These are phyloP conservation scores for Drosophila ananassae DNA, from an alignment of 1,140 invertebrate genomes.

Conservation along the genomic window DNA sequence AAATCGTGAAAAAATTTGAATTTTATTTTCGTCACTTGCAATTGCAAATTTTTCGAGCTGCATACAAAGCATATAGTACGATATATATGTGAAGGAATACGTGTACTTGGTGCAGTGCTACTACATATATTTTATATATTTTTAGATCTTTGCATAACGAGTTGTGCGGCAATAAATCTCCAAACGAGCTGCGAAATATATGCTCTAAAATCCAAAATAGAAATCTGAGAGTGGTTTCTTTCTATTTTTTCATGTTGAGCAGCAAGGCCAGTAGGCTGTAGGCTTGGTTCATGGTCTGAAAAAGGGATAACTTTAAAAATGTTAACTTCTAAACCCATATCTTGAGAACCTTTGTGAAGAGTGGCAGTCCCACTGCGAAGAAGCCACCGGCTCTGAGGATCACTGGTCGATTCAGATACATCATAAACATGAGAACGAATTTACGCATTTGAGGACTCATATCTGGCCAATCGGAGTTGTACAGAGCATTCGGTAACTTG, in stretches of 20 bases:
- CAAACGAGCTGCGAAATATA: constrained; percentile 43
- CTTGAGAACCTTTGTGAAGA: constrained; percentile 65
- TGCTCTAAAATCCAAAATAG: constrained; percentile 39
- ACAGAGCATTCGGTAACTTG: constrained; percentile 38
- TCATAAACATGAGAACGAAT: constrained; percentile 47
- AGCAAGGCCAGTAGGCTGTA: constrained; percentile 67
- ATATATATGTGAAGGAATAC: constrained; percentile 18
- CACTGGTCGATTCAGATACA: constrained; percentile 56
- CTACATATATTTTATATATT: constrained; percentile 52
- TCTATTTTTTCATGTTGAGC: constrained; percentile 58
- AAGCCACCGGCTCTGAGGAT: constrained; percentile 53
- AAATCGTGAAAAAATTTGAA: constrained; percentile 14
- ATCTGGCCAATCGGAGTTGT: constrained; percentile 50
- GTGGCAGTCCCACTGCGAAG: constrained; percentile 57
- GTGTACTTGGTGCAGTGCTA: constrained; percentile 43
- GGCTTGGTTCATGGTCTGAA: constrained; percentile 69
- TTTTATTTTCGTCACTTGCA: constrained; percentile 59
- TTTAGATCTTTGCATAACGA: constrained; percentile 57
- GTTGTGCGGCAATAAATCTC: constrained; percentile 47
- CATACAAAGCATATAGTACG: constrained; percentile 13
- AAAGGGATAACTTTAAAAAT: constrained; percentile 1
- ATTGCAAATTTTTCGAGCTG: constrained; percentile 37
- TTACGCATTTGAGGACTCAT: constrained; percentile 51
- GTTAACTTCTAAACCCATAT: neutral
- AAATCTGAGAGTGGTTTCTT: constrained; percentile 3